phyloP scores from a whole-genome alignment of 53 echinoderm and acorn worm genomes.

The Mesocentrotus franciscanus region DNA sequence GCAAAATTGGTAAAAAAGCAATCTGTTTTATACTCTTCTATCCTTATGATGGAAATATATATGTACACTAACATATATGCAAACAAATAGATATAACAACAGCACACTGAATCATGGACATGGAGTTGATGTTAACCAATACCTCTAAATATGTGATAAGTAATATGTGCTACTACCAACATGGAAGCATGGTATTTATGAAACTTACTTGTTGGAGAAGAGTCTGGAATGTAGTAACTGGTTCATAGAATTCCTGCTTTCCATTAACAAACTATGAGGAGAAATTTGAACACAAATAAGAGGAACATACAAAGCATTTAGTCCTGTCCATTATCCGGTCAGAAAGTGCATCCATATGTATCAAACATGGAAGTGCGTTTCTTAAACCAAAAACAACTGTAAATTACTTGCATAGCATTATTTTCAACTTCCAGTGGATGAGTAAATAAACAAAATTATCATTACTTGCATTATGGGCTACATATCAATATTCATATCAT shows the following conservation, averaged over 20 bases:
- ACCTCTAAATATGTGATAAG: neutral
- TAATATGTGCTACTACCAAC: neutral
- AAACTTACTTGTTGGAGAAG: conserved; percentile 92
- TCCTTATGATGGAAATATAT: neutral
- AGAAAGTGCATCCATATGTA: neutral
- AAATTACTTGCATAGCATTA: no score
- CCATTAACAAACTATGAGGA: conserved; percentile 76
- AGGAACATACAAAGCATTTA: neutral
- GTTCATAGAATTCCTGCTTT: conserved; percentile 82
- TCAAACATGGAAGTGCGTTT: neutral
- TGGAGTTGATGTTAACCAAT: neutral
- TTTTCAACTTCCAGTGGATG: no score
- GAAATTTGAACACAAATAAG: neutral
- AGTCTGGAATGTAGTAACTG: conserved; percentile 84
- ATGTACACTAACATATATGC: neutral
- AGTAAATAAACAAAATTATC: no score
- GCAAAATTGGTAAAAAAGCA: neutral
- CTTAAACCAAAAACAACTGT: neutral
- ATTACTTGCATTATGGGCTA: no score
- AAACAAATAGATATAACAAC: neutral
- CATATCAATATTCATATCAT: no score
- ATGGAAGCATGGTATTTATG: neutral
- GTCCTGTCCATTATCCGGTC: neutral
- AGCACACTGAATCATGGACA: neutral
- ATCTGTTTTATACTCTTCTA: neutral